phyloP scores from a whole-genome alignment of 2,888 invertebrate genomes.

The Neuroscelio doddi region DNA sequence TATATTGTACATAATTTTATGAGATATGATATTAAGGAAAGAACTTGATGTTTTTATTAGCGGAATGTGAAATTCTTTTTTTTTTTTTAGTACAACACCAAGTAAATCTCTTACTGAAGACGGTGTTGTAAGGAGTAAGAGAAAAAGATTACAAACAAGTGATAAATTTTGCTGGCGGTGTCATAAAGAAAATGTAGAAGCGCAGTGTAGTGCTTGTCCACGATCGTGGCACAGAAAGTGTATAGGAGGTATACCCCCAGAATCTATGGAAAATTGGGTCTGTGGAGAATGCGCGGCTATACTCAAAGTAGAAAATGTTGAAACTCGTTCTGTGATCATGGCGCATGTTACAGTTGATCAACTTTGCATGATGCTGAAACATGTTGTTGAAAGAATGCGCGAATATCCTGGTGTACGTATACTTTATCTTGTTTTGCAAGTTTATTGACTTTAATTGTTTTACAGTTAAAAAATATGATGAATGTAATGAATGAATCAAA shows the following conservation, averaged over 20 bases:
- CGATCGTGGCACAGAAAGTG: slow-evolving; percentile 90
- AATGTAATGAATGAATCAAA: slow-evolving; percentile 11
- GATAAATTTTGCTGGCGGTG: slow-evolving; percentile 91
- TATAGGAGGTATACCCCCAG: slow-evolving; percentile 69
- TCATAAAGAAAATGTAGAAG: slow-evolving; percentile 80
- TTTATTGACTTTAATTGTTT: slow-evolving; percentile 78
- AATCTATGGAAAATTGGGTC: slow-evolving; percentile 66
- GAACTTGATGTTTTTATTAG: no score
- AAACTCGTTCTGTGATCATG: slow-evolving; percentile 82
- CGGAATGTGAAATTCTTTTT: no score
- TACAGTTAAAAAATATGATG: slow-evolving; percentile 15
- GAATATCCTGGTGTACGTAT: slow-evolving; percentile 84
- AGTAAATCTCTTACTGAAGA: slow-evolving; percentile 33
- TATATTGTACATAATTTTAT: no score
- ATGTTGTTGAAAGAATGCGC: slow-evolving; percentile 87
- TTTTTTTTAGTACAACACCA: slow-evolving; percentile 18
- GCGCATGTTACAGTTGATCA: slow-evolving; percentile 82
- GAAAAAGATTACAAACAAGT: slow-evolving; percentile 55
- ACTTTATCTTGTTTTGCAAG: no score
- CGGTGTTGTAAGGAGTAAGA: slow-evolving; percentile 46
- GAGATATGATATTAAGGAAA: no score
- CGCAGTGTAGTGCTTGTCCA: slow-evolving; percentile 86
- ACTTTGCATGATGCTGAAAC: slow-evolving; percentile 84
- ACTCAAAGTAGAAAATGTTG: slow-evolving; percentile 81
- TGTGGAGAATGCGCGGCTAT: slow-evolving; percentile 90